phyloP scores from a whole-genome alignment of 2,797 vertebrate genomes.

The Ctenopoma multispine region DNA sequence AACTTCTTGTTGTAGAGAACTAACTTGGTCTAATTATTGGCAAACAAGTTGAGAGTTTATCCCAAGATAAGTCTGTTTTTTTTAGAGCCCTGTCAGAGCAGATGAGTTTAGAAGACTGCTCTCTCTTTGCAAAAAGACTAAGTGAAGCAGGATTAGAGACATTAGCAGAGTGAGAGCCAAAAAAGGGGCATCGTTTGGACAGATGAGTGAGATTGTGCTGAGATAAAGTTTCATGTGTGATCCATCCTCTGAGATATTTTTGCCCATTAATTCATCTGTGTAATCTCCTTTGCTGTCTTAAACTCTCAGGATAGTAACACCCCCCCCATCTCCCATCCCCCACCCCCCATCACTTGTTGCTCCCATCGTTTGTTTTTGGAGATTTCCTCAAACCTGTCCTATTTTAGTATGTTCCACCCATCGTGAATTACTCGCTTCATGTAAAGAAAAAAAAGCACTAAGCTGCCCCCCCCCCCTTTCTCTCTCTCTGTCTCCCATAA shows the following conservation, averaged over 20 bases:
- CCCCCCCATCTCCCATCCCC: conserved; percentile 13
- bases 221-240: conserved; percentile 38
- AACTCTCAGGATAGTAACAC: conserved; percentile 31
- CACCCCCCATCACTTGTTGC: conserved; percentile 34
- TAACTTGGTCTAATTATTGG: not conserved
- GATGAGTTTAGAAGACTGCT: conserved; percentile 12
- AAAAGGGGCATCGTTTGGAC: conserved; percentile 29
- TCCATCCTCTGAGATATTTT: conserved; percentile 57
- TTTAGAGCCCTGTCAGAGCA: too few relatives aligned
- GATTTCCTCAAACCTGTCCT: conserved; percentile 73
- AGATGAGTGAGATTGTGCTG: conserved; percentile 32
- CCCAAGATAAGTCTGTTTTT: not conserved
- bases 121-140: not conserved
- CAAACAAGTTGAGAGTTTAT: not conserved
- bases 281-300: conserved; percentile 47
- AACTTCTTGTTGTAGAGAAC: not conserved
- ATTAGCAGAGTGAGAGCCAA: conserved; percentile 21
- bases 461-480: conserved; percentile 35
- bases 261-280: conserved; percentile 36
- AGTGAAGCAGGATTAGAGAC: conserved; percentile 7
- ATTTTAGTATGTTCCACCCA: conserved; percentile 81
- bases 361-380: conserved; percentile 55
- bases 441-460: conserved; percentile 57
- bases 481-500: conserved; percentile 47
- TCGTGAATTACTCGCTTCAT: conserved; percentile 61